Conservation (phyloP, 2,113 vertebrate species). For the Alces alces region DNA sequence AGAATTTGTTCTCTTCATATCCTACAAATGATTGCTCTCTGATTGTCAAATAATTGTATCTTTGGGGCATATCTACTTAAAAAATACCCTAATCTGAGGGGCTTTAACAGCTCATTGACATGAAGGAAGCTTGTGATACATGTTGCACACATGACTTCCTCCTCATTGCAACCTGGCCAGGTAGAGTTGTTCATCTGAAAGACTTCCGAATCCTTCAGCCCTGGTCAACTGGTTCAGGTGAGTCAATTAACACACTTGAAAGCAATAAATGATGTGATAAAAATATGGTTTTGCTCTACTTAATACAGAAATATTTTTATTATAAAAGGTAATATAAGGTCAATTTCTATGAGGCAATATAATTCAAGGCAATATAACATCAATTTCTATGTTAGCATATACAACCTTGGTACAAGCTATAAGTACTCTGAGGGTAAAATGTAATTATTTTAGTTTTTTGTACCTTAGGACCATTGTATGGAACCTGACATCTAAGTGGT, state of each 20-base stretch:
- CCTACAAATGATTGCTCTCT: constrained; percentile 18
- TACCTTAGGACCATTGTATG: background rate
- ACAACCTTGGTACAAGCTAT: background rate
- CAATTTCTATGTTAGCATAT: background rate
- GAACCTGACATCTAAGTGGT: background rate
- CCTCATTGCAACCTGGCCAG: constrained; percentile 15
- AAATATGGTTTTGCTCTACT: background rate
- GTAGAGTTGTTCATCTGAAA: constrained; percentile 35
- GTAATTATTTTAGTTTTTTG: background rate
- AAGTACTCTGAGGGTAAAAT: background rate
- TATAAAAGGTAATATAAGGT: background rate
- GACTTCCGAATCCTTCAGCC: background rate
- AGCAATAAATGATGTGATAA: background rate
- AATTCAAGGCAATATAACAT: background rate
- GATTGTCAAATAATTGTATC: constrained; percentile 46
- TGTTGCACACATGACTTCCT: constrained; percentile 42
- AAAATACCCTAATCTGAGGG: constrained; percentile 55
- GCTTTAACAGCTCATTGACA: constrained; percentile 43
- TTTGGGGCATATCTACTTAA: constrained; percentile 42
- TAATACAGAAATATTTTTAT: background rate
- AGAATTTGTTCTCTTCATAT: constrained; percentile 52
- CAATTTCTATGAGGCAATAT: background rate
- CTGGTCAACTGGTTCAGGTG: background rate
- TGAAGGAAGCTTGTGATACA: constrained; percentile 12
- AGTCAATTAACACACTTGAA: constrained; percentile 38